Percentiles rank a stretch among this genome's conserved stretches.
These are phyloP conservation scores for Megastigmus dorsalis DNA, from an alignment of 2,888 invertebrate genomes.

Conservation along the genomic window DNA sequence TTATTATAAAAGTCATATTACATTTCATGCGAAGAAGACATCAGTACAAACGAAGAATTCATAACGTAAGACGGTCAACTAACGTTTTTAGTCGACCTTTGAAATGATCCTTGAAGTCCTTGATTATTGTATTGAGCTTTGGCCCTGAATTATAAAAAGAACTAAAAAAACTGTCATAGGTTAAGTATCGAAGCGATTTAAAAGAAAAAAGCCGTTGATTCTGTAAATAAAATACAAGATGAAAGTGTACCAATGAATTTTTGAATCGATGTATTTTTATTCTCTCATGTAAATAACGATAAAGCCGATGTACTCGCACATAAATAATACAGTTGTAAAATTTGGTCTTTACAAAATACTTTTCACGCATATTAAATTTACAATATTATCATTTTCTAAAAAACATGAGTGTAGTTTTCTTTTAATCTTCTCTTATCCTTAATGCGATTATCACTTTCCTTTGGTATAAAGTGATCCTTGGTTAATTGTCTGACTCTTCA, in stretches of 20 bases:
- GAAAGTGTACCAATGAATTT: background rate
- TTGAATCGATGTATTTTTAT: slow-evolving; percentile 17
- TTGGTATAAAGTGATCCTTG: slow-evolving; percentile 21
- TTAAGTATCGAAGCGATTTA: too few relatives aligned
- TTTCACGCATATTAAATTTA: slow-evolving; percentile 12
- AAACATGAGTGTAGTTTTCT: background rate
- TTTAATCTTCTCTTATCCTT: slow-evolving; percentile 4
- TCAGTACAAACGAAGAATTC: background rate
- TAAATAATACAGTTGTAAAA: background rate
- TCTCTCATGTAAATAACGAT: slow-evolving; percentile 24
- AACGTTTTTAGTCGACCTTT: too few relatives aligned
- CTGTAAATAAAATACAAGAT: slow-evolving; percentile 17
- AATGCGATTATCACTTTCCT: slow-evolving; percentile 20
- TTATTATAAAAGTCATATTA: slow-evolving; percentile 16
- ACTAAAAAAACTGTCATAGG: too few relatives aligned
- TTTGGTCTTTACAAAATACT: slow-evolving; percentile 9
- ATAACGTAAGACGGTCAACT: too few relatives aligned
- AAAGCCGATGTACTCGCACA: background rate
- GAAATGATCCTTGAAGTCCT: too few relatives aligned
- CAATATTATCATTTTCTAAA: slow-evolving; percentile 13
- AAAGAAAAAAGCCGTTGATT: too few relatives aligned
- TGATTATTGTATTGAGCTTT: slow-evolving; percentile 18
- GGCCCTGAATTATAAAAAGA: slow-evolving; percentile 11
- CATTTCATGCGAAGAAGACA: background rate
- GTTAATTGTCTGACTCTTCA: slow-evolving; percentile 19